These are phyloP conservation scores for Catonia carolina DNA, from an alignment of 2,888 invertebrate species.

Conservation along the genomic window DNA sequence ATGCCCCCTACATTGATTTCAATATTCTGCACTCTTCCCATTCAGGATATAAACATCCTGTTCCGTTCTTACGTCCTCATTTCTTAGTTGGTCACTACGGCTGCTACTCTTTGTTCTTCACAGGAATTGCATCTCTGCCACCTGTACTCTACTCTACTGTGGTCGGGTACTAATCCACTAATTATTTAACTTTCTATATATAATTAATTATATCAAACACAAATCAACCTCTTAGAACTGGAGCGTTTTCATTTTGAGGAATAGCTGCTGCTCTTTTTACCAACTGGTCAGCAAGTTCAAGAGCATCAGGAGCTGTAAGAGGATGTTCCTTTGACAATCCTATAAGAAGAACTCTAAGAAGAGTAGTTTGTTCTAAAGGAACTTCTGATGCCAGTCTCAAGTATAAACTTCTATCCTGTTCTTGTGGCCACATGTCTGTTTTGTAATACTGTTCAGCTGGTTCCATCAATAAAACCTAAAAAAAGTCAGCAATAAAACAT, in stretches of 20 bases:
- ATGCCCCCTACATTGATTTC: too few species aligned
- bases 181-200: too few species aligned
- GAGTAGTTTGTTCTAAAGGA: conserved; percentile 77
- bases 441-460: conserved; percentile 74
- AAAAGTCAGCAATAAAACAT: too few species aligned
- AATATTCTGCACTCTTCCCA: too few species aligned
- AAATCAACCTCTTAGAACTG: conserved; percentile 50
- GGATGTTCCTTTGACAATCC: conserved; percentile 76
- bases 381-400: conserved; percentile 80
- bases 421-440: conserved; percentile 84
- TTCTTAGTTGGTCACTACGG: too few species aligned
- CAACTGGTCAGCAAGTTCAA: conserved; percentile 79
- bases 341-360: conserved; percentile 74
- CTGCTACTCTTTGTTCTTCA: too few species aligned
- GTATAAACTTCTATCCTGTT: conserved; percentile 73
- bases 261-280: conserved; percentile 77
- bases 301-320: conserved; percentile 70
- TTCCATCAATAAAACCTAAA: conserved; percentile 62
- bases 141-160: too few species aligned
- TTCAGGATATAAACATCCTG: too few species aligned
- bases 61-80: too few species aligned
- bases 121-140: too few species aligned
- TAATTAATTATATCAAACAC: neutral
- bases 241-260: conserved; percentile 58
- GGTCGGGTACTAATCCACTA: too few species aligned